Percentiles rank a stretch among this genome's conserved stretches.
phyloP scores from a whole-genome alignment of 2,888 invertebrate genomes.

The Eubasilissa splendida region DNA sequence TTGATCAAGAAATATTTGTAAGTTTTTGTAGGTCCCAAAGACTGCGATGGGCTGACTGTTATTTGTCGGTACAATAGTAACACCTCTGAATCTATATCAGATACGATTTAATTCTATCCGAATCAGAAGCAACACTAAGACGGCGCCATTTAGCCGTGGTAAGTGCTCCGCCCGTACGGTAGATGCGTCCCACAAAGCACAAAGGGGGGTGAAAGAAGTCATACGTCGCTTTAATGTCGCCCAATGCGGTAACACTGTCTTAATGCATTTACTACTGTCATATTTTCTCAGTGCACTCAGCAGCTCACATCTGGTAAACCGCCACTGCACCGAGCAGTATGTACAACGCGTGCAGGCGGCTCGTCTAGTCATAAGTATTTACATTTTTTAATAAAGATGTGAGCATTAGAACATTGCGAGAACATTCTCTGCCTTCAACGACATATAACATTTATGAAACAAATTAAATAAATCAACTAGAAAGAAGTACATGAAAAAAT shows the following conservation, averaged over 20 bases:
- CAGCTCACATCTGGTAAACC: constrained; percentile 13
- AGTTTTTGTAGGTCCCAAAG: too few species aligned
- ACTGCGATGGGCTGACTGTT: too few species aligned
- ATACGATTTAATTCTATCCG: too few species aligned
- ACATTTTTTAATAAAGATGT: too few species aligned
- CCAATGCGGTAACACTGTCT: constrained; percentile 34
- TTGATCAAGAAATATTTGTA: too few species aligned
- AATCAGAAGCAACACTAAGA: not conserved
- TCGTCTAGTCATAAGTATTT: not conserved
- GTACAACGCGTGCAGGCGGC: not conserved
- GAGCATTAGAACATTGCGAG: too few species aligned
- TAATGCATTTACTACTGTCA: constrained; percentile 46
- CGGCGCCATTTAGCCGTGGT: constrained; percentile 14
- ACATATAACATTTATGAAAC: too few species aligned
- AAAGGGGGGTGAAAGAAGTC: constrained; percentile 24
- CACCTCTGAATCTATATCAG: too few species aligned
- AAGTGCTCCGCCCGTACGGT: constrained; percentile 10
- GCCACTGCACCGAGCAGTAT: not conserved
- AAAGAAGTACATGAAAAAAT: too few species aligned
- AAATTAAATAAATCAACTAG: too few species aligned
- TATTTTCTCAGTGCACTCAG: constrained; percentile 41
- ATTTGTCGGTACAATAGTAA: too few species aligned
- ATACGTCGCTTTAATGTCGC: constrained; percentile 39
- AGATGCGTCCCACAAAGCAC: not conserved
- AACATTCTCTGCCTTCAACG: too few species aligned